Conservation (phyloP, 2,113 vertebrate species). For the Eleginops maclovinus region DNA sequence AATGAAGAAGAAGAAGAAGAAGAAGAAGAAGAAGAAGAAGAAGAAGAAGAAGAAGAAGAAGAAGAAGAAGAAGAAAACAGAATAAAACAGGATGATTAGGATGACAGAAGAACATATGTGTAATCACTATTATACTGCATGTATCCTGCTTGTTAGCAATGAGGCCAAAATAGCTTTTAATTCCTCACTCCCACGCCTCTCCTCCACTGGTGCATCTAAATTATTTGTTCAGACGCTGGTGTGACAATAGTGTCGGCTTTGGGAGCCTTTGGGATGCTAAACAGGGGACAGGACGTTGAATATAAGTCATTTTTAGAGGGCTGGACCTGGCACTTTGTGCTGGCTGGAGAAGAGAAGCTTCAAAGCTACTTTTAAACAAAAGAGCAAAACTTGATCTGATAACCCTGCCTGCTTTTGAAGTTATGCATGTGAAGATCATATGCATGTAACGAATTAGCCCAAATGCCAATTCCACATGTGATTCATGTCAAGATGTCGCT, state of each 20-base stretch:
- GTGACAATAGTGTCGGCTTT: slow-evolving; percentile 88
- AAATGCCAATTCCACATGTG: slow-evolving; percentile 25
- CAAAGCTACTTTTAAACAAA: slow-evolving; percentile 93
- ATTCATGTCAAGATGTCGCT: slow-evolving; percentile 22
- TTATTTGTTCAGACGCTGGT: slow-evolving; percentile 92
- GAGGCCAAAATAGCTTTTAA: slow-evolving; percentile 82
- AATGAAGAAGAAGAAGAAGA: no score
- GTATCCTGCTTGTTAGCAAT: slow-evolving; percentile 77
- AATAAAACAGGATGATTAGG: slow-evolving; percentile 54
- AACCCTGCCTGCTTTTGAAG: slow-evolving; percentile 90
- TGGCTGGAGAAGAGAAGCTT: slow-evolving; percentile 89
- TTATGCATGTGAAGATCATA: slow-evolving; percentile 68
- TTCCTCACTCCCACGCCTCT: slow-evolving; percentile 83
- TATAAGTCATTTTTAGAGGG: slow-evolving; percentile 77
- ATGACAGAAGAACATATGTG: slow-evolving; percentile 32
- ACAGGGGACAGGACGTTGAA: slow-evolving; percentile 83
- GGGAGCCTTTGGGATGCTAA: slow-evolving; percentile 95
- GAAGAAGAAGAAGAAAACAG: neutral
- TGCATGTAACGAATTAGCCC: slow-evolving; percentile 8
- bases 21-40: slow-evolving; percentile 15
- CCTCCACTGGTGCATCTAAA: slow-evolving; percentile 89
- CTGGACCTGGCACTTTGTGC: slow-evolving; percentile 83
- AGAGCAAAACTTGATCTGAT: slow-evolving; percentile 90
- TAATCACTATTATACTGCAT: slow-evolving; percentile 34
- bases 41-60: no score